Conservation (phyloP, 2,113 vertebrate species). For the Notiomystis cincta region DNA sequence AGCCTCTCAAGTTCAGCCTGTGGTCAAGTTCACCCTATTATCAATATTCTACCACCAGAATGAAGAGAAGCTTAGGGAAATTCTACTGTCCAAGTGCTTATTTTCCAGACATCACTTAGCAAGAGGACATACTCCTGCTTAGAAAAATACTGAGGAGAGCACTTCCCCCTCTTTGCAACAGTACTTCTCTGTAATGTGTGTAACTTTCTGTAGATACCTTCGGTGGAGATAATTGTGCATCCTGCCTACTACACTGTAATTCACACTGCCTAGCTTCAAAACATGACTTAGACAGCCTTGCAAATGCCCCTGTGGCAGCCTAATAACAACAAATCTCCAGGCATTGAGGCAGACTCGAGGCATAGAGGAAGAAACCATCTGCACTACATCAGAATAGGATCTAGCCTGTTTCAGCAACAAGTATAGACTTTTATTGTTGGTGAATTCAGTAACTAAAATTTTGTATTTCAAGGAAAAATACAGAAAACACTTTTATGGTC, state of each 20-base stretch:
- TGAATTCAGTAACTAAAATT: not conserved
- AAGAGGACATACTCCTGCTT: not conserved
- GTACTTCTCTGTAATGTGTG: not conserved
- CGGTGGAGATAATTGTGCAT: not conserved
- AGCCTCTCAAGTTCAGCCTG: not conserved
- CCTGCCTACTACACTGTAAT: not conserved
- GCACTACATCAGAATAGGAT: not conserved
- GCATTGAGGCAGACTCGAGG: not conserved
- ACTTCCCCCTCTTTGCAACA: not conserved
- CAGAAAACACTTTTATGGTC: not conserved
- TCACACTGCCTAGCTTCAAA: not conserved
- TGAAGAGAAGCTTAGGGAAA: not conserved
- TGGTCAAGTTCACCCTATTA: not conserved
- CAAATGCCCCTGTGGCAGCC: not conserved
- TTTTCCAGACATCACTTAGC: not conserved
- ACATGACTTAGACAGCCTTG: not conserved
- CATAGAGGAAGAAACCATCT: not conserved
- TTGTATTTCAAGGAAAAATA: not conserved
- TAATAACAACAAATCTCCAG: not conserved
- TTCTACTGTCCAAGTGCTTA: not conserved
- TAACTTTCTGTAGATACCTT: not conserved
- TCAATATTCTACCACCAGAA: not conserved
- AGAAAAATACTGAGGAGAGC: not conserved
- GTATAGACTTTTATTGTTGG: not conserved
- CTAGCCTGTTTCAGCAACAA: not conserved